A percentile compares a stretch with the other conserved stretches of the same genome.
Evolutionary conservation across 1,140 invertebrate species (phyloP).

Genomic region (Calephelis virginiensis): DNA sequence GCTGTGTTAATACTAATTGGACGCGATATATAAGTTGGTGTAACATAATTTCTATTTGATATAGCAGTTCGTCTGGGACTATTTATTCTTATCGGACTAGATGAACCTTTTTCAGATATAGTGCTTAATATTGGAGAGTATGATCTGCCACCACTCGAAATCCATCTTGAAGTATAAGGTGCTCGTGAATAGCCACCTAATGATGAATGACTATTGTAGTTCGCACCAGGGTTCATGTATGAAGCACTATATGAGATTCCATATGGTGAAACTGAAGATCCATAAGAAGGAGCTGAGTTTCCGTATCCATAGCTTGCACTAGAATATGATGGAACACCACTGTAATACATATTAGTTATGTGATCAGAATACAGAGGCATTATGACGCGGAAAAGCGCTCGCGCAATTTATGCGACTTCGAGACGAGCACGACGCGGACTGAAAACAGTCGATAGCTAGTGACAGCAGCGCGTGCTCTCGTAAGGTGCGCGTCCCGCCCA

Average conservation of each 20-base stretch:
- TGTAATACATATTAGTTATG: slow-evolving; percentile 79
- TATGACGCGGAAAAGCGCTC: slow-evolving; percentile 41
- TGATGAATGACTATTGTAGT: slow-evolving; percentile 80
- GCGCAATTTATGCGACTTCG: slow-evolving; percentile 35
- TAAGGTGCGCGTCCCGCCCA: slow-evolving; percentile 56
- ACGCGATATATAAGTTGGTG: slow-evolving; percentile 76
- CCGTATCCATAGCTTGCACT: slow-evolving; percentile 56
- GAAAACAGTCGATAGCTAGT: slow-evolving; percentile 27
- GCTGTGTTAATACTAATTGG: slow-evolving; percentile 87
- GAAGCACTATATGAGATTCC: slow-evolving; percentile 70
- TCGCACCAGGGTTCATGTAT: slow-evolving; percentile 72
- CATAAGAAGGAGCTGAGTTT: slow-evolving; percentile 52
- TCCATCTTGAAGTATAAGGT: slow-evolving; percentile 56
- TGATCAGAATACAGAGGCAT: slow-evolving; percentile 81
- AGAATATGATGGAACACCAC: slow-evolving; percentile 62
- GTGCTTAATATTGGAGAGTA: slow-evolving; percentile 87
- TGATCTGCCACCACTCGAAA: slow-evolving; percentile 53
- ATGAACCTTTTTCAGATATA: slow-evolving; percentile 82
- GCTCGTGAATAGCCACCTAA: slow-evolving; percentile 68
- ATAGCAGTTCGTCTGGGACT: slow-evolving; percentile 62
- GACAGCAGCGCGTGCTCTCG: slow-evolving; percentile 31
- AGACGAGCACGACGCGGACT: slow-evolving; percentile 50
- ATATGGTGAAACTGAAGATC: slow-evolving; percentile 48
- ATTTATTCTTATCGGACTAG: slow-evolving; percentile 63
- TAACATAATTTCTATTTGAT: slow-evolving; percentile 50